phyloP scores from a whole-genome alignment of 2,113 vertebrate genomes.

The Corapipo altera region DNA sequence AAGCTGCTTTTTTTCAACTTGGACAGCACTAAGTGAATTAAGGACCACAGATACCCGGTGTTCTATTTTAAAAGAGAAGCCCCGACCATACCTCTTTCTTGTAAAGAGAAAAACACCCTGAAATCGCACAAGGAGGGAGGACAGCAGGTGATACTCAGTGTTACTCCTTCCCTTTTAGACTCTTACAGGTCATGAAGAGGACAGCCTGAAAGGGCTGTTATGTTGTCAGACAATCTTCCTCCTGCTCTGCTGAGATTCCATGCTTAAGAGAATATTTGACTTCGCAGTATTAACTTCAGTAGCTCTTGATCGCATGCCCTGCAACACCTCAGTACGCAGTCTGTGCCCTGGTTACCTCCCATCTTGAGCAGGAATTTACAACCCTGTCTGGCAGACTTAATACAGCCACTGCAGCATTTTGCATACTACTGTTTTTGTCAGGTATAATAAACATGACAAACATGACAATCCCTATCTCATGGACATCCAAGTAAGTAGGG shows the following conservation, averaged over 20 bases:
- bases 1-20: background rate
- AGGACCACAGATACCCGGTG: background rate
- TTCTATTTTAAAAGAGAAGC: background rate
- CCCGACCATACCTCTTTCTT: background rate
- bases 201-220: background rate
- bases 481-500: background rate
- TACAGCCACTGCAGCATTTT: background rate
- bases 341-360: background rate
- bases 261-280: background rate
- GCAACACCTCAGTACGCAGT: background rate
- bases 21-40: background rate
- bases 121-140: background rate
- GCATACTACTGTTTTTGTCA: rapidly evolving
- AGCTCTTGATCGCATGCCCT: background rate
- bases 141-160: background rate
- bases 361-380: background rate
- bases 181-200: background rate
- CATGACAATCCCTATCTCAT: background rate
- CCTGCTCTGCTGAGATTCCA: background rate
- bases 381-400: background rate
- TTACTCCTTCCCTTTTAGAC: background rate
- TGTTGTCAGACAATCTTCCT: background rate
- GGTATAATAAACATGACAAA: background rate
- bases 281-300: background rate
- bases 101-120: background rate